A percentile compares a stretch with the other conserved stretches of the same genome.
Evolutionary conservation across 2,888 invertebrate genomes (phyloP).

Genomic region (Eilema caniola): DNA sequence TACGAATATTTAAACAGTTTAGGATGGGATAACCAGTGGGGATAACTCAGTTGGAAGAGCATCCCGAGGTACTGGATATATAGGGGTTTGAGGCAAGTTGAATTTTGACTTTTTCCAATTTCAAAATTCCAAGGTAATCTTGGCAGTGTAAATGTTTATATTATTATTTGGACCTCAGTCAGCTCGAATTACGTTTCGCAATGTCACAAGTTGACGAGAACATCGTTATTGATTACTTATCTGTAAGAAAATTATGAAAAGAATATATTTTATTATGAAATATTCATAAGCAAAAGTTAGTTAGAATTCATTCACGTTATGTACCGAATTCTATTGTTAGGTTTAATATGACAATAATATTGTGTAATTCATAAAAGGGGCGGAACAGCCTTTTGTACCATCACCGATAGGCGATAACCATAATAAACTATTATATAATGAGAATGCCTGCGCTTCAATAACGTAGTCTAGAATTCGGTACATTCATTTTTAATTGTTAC

Average conservation of each 20-base stretch:
- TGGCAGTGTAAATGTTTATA: not conserved
- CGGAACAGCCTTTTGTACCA: not conserved
- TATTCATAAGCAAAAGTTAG: slow-evolving; percentile 46
- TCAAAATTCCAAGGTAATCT: slow-evolving; percentile 1
- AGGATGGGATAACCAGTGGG: not conserved
- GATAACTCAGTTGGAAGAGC: slow-evolving; percentile 1
- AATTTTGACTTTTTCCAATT: not conserved
- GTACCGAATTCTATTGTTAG: slow-evolving; percentile 44
- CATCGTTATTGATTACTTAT: slow-evolving; percentile 42
- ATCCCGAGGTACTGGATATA: not conserved
- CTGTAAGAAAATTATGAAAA: slow-evolving; percentile 46
- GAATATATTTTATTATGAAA: slow-evolving; percentile 57
- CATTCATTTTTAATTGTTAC: slow-evolving; percentile 8
- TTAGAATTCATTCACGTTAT: slow-evolving; percentile 36
- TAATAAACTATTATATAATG: too few species aligned
- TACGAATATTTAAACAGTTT: not conserved
- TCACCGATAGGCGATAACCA: too few species aligned
- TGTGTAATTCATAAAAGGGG: not conserved
- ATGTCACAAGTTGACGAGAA: slow-evolving; percentile 36
- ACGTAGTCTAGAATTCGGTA: slow-evolving; percentile 20
- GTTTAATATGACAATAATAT: slow-evolving; percentile 54
- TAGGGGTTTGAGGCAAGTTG: not conserved
- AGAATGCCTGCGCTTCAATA: slow-evolving; percentile 5
- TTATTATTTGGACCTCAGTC: not conserved
- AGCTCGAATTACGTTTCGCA: slow-evolving; percentile 30